Evolutionary conservation across 2,113 vertebrate species (phyloP).

Genomic region (Calidris pugnax): DNA sequence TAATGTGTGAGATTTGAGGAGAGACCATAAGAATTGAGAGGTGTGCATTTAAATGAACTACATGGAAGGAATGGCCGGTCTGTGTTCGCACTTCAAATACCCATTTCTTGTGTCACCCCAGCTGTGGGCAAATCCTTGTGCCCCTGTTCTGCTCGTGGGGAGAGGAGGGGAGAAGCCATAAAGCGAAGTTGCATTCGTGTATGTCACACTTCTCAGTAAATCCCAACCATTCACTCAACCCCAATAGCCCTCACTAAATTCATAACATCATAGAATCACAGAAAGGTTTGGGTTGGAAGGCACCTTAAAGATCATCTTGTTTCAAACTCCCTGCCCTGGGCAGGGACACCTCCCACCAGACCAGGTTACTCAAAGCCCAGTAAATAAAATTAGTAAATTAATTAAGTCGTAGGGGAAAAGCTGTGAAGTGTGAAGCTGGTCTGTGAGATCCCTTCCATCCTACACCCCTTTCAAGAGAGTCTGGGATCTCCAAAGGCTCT

Average conservation of each 20-base stretch:
- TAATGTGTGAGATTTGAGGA: neutral
- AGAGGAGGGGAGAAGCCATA: neutral
- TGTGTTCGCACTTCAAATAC: fast-evolving
- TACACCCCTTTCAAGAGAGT: neutral
- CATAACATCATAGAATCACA: too few relatives aligned
- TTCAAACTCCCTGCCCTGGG: too few relatives aligned
- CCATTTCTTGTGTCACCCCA: neutral
- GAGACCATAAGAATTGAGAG: neutral
- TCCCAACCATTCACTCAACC: neutral
- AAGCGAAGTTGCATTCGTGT: too few relatives aligned
- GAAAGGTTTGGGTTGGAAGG: too few relatives aligned
- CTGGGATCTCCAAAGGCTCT: neutral
- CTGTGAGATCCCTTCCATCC: neutral
- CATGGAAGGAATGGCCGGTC: neutral
- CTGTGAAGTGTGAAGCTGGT: neutral
- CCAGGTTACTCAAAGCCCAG: too few relatives aligned
- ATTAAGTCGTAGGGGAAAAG: too few relatives aligned
- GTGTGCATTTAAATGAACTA: fast-evolving
- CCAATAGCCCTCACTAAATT: too few relatives aligned
- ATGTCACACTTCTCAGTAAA: neutral
- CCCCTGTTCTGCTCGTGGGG: neutral
- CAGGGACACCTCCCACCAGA: too few relatives aligned
- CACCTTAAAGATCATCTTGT: too few relatives aligned
- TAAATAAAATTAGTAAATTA: too few relatives aligned
- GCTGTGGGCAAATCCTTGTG: neutral